Evolutionary conservation across 2,888 invertebrate genomes (phyloP), one percentile per base, ranked within the genome.

Genomic region (Nudaria mundana): DNA sequence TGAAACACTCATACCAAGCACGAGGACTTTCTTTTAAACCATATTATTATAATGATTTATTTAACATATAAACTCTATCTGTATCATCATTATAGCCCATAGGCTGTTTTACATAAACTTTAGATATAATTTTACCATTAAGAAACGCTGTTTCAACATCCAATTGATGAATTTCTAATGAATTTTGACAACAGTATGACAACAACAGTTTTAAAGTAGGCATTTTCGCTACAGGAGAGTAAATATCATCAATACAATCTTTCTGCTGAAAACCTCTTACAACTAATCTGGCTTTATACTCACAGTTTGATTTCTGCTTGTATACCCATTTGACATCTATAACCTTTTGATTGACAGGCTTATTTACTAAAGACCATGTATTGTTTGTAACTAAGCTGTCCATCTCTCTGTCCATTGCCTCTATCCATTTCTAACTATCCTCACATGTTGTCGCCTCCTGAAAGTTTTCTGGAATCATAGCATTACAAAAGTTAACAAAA

Each of bases 41-140:
- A 49, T n/a, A n/a, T n/a, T n/a, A n/a, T n/a, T 66, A 66, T n/a
- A 65, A 38, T 13, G 63, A 38, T 41, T 60, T 66, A 8, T 56
- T 36, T 31, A 66, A 57, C 48, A 60, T 63, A 36, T 51, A 66
- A 41, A 71, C 67, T 51, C 55, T 65, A 46, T 65, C 42, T 10
- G 36, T 36, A 3, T 33, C 53, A 46, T 34, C 32, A 43, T 59
- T 49, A 60, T 64, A 71, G 36, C 63, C 65, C 46, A 42, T 7
- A 5, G 66, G 66, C n/a, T n/a, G n/a, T n/a, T n/a, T n/a, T n/a
- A n/a, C 33, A 63, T 30, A 59, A 60, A 63, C 50, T 54, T 61
- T 61, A 4, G 30, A 36, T 7, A 28, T 15, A 6, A 41, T 14
- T 16, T 31, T 36, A 14, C 36, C 36, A 32, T 41, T 41, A 3